Evolutionary conservation across 2,888 invertebrate species (phyloP), one percentile per base, ranked within the genome.

Genomic region (Drosophila suboccidentalis): DNA sequence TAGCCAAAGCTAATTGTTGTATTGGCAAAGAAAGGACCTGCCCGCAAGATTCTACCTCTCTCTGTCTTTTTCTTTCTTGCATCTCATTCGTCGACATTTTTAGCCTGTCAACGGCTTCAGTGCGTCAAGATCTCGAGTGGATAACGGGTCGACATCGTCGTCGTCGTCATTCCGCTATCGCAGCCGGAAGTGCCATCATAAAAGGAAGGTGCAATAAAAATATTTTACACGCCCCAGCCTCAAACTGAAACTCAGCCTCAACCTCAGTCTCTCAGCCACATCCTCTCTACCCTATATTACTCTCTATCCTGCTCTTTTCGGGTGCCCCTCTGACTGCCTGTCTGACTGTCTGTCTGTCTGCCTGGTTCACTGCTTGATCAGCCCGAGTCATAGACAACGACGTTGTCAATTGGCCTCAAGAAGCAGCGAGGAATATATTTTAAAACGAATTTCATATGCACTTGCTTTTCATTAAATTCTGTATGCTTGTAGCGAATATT

Each of bases 141-240:
- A 86, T 86, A 86, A 86, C 81, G 84, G 60, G 67, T 64, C 74
- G 82, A 61, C 73, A 75, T 68, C 57, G 75, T 73, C 44, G 9
- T 13, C 34, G 22, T 2, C 38, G 50, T 26, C 51, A 38, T n/a
- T 50, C 50, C 70, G 83, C 82, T 90, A 90, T 90, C 90, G 78
- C 80, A 82, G 86, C 90, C 90, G 90, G 91, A 90, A 90, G 90
- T 90, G 87, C 89, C 86, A 81, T 82, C 82, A 90, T 88, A 90
- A 91, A 87, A 90, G 91, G 91, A 91, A 91, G 91, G 91, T 91
- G 91, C 91, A 91, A 91, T 91, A 91, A 91, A 91, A 87, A 90
- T 90, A 85, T 90, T 91, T 90, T 85, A 90, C 83, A 88, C 75
- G 83, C 81, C 74, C 67, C 67, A 63, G 47, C 60, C 65, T 55